Conservation (phyloP, 1,140 invertebrate species). For the Lepidurus couesii region DNA sequence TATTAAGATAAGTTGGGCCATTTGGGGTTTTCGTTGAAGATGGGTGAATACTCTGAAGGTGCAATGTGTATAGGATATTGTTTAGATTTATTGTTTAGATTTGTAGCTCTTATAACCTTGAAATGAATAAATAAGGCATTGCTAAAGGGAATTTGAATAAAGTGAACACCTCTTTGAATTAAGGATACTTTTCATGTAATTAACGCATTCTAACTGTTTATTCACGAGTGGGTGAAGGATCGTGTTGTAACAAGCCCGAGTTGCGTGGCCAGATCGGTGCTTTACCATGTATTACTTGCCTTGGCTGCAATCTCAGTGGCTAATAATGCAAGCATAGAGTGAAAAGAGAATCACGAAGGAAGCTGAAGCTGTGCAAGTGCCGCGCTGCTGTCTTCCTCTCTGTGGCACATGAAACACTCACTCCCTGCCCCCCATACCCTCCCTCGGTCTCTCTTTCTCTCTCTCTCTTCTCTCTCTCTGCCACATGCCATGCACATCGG, state of each 20-base stretch:
- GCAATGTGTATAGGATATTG: too few relatives aligned
- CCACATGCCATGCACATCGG: constrained; percentile 17
- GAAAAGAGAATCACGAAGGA: background rate
- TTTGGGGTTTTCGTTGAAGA: too few relatives aligned
- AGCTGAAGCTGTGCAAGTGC: constrained; percentile 6
- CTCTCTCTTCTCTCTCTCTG: background rate
- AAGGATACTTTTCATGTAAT: background rate
- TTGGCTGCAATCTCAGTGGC: background rate
- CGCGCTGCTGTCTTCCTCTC: background rate
- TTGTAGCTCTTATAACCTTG: too few relatives aligned
- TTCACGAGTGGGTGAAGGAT: background rate
- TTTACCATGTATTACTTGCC: background rate
- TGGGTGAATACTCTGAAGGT: too few relatives aligned
- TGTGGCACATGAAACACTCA: background rate
- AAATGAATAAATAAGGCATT: too few relatives aligned
- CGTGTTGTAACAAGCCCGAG: background rate
- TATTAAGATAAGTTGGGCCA: too few relatives aligned
- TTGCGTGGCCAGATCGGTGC: background rate
- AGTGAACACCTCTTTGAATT: background rate
- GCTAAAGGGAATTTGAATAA: background rate
- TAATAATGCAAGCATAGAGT: background rate
- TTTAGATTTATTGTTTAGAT: too few relatives aligned
- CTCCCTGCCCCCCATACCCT: background rate
- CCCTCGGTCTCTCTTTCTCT: background rate
- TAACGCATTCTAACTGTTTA: background rate